Evolutionary conservation across 2,888 invertebrate species (phyloP).

Genomic region (Scotopteryx bipunctaria): DNA sequence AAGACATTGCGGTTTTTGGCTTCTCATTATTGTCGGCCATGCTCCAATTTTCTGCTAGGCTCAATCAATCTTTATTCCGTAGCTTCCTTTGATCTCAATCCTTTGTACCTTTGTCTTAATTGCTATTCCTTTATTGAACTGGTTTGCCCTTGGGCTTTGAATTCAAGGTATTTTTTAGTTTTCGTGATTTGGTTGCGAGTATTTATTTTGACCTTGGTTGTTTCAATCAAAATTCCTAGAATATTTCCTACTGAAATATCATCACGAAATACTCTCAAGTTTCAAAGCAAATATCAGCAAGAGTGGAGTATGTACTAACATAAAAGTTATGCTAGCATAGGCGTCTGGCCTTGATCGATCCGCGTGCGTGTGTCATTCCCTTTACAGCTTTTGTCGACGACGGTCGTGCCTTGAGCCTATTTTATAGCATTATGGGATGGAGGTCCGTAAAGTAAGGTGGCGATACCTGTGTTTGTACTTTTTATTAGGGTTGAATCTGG

Average conservation of each 20-base stretch:
- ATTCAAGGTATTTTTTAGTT: conserved; percentile 30
- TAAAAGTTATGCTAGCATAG: conserved; percentile 31
- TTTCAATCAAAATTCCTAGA: conserved; percentile 28
- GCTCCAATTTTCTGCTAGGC: conserved; percentile 48
- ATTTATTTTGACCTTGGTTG: conserved; percentile 44
- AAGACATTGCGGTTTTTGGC: conserved; percentile 56
- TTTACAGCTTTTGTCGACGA: conserved; percentile 51
- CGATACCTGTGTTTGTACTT: conserved; percentile 11
- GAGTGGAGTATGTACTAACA: conserved; percentile 28
- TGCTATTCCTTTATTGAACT: conserved; percentile 46
- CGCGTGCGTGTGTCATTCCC: conserved; percentile 62
- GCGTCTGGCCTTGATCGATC: conserved; percentile 76
- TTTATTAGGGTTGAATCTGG: conserved; percentile 43
- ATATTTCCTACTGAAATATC: conserved; percentile 26
- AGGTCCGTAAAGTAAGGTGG: conserved; percentile 27
- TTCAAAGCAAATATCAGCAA: conserved; percentile 32
- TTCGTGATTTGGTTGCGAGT: conserved; percentile 39
- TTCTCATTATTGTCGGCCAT: conserved; percentile 44
- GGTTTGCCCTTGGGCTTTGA: conserved; percentile 42
- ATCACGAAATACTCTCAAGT: conserved; percentile 26
- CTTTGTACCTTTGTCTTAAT: conserved; percentile 38
- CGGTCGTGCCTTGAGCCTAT: conserved; percentile 45
- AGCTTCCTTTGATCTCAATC: conserved; percentile 40
- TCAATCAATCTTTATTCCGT: conserved; percentile 47
- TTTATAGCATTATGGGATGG: conserved; percentile 44